phyloP scores from a whole-genome alignment of 2,113 vertebrate genomes.

The Pao palembangensis region DNA sequence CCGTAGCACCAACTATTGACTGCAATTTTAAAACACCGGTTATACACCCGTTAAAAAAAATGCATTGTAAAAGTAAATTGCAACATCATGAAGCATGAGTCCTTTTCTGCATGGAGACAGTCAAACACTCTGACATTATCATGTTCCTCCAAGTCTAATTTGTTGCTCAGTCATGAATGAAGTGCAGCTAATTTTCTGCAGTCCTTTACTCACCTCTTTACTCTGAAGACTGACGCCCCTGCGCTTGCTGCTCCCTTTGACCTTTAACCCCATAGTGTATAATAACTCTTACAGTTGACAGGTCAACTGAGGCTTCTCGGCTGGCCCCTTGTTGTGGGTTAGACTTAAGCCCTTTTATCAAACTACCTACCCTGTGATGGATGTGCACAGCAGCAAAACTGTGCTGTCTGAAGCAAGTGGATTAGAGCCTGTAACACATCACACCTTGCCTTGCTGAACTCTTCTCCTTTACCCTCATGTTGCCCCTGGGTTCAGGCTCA shows the following conservation, averaged over 20 bases:
- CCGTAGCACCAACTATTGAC: too few species aligned
- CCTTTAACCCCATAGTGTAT: constrained; percentile 72
- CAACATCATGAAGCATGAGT: neutral
- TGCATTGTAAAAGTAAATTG: neutral
- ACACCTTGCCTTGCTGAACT: constrained; percentile 25
- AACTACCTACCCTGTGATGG: constrained; percentile 84
- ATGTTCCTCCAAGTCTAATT: neutral
- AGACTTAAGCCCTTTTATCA: constrained; percentile 88
- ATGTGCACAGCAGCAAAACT: constrained; percentile 67
- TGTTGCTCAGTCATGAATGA: constrained; percentile 9
- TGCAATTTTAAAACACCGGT: too few species aligned
- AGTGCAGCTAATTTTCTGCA: constrained; percentile 22
- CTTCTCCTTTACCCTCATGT: constrained; percentile 11
- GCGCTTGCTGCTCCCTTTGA: constrained; percentile 61
- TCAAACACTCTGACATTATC: neutral
- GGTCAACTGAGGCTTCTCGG: constrained; percentile 89
- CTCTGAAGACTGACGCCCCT: constrained; percentile 54
- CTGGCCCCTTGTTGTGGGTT: constrained; percentile 87
- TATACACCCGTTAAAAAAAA: too few species aligned
- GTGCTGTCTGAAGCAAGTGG: constrained; percentile 40
- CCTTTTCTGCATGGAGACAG: neutral
- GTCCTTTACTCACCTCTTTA: constrained; percentile 10
- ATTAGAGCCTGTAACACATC: constrained; percentile 56
- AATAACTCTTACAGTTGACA: constrained; percentile 96
- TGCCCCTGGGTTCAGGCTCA: constrained; percentile 34